These are phyloP conservation scores for Lymantria dispar DNA, from an alignment of 2,888 invertebrate genomes.

Conservation along the genomic window DNA sequence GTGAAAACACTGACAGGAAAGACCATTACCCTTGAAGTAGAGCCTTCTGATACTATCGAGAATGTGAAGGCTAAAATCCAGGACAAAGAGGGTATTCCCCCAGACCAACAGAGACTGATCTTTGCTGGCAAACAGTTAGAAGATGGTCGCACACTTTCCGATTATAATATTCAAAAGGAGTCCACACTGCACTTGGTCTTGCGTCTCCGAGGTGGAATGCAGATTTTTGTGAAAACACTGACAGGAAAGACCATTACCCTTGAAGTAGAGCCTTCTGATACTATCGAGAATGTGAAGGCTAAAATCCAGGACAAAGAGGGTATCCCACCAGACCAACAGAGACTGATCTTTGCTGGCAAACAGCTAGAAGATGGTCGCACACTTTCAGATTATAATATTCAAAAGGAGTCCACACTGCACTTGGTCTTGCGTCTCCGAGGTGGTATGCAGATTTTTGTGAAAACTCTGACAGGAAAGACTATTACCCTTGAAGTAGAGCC, in stretches of 20 bases:
- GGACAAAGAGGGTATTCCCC: constrained; percentile 62
- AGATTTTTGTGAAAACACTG: constrained; percentile 58
- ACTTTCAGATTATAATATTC: constrained; percentile 59
- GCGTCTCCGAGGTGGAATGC: constrained; percentile 64
- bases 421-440: constrained; percentile 56
- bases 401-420: constrained; percentile 59
- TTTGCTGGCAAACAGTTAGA: constrained; percentile 65
- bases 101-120: constrained; percentile 59
- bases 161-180: constrained; percentile 68
- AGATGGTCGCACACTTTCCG: constrained; percentile 63
- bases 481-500: too few relatives aligned
- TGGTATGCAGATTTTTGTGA: constrained; percentile 19
- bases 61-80: constrained; percentile 66
- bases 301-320: constrained; percentile 66
- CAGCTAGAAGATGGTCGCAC: constrained; percentile 61
- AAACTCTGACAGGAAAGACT: too few relatives aligned
- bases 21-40: constrained; percentile 58
- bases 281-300: constrained; percentile 61
- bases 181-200: constrained; percentile 61
- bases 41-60: constrained; percentile 58
- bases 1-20: constrained; percentile 61
- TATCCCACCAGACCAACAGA: constrained; percentile 61
- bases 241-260: constrained; percentile 61
- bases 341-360: constrained; percentile 60
- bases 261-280: constrained; percentile 57